Evolutionary conservation across 2,113 vertebrate genomes (phyloP).

Genomic region (Cyanoderma ruficeps): DNA sequence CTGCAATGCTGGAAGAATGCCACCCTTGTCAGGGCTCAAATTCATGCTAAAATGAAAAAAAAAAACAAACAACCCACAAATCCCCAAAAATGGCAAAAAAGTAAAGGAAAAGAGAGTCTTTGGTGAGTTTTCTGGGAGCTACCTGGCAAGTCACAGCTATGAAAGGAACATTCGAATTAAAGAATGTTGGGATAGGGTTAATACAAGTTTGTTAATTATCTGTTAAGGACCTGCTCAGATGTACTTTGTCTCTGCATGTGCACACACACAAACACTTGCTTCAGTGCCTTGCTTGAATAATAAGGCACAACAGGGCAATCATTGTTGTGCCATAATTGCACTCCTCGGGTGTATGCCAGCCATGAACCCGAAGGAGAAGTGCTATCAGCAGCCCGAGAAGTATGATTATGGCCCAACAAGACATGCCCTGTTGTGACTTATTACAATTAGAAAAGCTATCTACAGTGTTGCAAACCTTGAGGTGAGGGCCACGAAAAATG

Average conservation of each 20-base stretch:
- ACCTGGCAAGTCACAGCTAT: neutral
- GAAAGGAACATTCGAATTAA: neutral
- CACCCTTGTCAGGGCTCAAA: neutral
- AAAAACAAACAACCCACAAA: no score
- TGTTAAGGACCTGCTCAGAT: conserved; percentile 57
- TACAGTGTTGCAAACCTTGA: neutral
- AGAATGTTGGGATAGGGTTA: conserved; percentile 44
- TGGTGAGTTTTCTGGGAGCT: neutral
- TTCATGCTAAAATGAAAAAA: neutral
- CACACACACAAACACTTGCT: conserved; percentile 63
- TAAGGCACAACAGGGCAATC: conserved; percentile 70
- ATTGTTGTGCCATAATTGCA: conserved; percentile 60
- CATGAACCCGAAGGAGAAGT: conserved; percentile 32
- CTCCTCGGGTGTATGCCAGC: conserved; percentile 48
- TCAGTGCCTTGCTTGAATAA: conserved; percentile 58
- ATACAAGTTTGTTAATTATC: conserved; percentile 52
- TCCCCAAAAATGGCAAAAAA: neutral
- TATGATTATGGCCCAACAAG: conserved; percentile 71
- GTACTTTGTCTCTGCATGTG: conserved; percentile 61
- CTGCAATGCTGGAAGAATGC: neutral
- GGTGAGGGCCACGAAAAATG: neutral
- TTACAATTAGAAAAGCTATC: conserved; percentile 67
- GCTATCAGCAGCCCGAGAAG: conserved; percentile 67
- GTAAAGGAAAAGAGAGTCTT: neutral
- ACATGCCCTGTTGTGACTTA: conserved; percentile 70